Evolutionary conservation across 1,140 invertebrate genomes (phyloP).

Genomic region (Sminthurides bifidus): DNA sequence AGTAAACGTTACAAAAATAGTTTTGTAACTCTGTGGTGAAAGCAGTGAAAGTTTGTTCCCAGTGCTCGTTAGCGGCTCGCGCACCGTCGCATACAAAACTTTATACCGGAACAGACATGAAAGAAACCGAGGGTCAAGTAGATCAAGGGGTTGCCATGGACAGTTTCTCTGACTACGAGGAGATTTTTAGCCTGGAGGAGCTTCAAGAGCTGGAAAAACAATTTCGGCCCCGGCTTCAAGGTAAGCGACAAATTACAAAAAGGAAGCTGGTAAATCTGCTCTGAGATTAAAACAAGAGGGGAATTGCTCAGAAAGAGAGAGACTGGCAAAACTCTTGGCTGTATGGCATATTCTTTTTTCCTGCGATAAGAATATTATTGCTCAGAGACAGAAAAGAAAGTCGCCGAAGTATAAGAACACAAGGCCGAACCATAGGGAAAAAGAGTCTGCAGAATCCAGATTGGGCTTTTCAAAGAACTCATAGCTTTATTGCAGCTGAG

Average conservation of each 20-base stretch:
- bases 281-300: not conserved
- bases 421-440: too few relatives aligned
- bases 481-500: too few relatives aligned
- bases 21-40: not conserved
- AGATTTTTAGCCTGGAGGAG: slow-evolving; percentile 18
- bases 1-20: not conserved
- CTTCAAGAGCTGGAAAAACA: slow-evolving; percentile 10
- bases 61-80: too few relatives aligned
- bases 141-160: not conserved
- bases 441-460: too few relatives aligned
- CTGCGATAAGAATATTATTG: too few relatives aligned
- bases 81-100: not conserved
- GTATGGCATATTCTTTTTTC: not conserved
- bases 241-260: slow-evolving; percentile 13
- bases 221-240: slow-evolving; percentile 13
- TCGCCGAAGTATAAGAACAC: too few relatives aligned
- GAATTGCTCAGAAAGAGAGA: not conserved
- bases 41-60: not conserved
- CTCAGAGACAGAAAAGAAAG: too few relatives aligned
- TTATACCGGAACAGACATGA: not conserved
- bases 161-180: slow-evolving; percentile 10
- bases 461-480: too few relatives aligned
- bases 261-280: not conserved
- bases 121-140: not conserved
- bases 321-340: not conserved